Evolutionary conservation across 2,113 vertebrate species (phyloP), one percentile per base, ranked within the genome.

Genomic region (Sprattus sprattus): DNA sequence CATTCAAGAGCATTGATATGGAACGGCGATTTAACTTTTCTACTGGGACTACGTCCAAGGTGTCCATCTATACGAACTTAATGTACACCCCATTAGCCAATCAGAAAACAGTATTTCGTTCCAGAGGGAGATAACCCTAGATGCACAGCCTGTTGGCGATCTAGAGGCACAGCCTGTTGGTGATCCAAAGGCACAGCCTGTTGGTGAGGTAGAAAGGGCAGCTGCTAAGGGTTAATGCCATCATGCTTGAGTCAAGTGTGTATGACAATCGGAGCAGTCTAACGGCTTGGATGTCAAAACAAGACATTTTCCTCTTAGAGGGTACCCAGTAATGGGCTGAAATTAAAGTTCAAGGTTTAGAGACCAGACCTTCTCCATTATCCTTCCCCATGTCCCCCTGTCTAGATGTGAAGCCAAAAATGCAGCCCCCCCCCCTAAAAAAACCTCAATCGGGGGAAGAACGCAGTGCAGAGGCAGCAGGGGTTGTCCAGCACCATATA

Each of bases 311-410:
- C n/a, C 8, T 18, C 28, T 32, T 0, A 71, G 64, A 71, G 10
- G 10, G 7, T 32, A 13, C 11, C 64, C 64, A 71, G 7, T 13
- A 1, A 10, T 32, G 64, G 13, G 64, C 28, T 28, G 2, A 71
- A 71, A 71, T 71, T 32, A 1, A 71, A 71, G 64, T 32, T 71
- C 64, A 71, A 71, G 25, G 32, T 71, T 71, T 71, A 71, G 64
- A 71, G 9, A 28, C 64, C 64, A 71, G 64, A 71, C 64, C 32
- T 32, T 13, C 64, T 71, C 28, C 64, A 71, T 71, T 25, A 32
- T 28, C 64, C 64, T 71, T 11, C 13, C 64, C 64, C 80, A 87
- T 90, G 82, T 71, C 84, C 83, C 81, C 10, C n/a, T 4, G 64
- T 71, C 64, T 71, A 71, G 64, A 71, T 25, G n/a, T 25, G 57